Conservation (phyloP, 1,140 invertebrate species). For the Brachionus paranguensis region DNA sequence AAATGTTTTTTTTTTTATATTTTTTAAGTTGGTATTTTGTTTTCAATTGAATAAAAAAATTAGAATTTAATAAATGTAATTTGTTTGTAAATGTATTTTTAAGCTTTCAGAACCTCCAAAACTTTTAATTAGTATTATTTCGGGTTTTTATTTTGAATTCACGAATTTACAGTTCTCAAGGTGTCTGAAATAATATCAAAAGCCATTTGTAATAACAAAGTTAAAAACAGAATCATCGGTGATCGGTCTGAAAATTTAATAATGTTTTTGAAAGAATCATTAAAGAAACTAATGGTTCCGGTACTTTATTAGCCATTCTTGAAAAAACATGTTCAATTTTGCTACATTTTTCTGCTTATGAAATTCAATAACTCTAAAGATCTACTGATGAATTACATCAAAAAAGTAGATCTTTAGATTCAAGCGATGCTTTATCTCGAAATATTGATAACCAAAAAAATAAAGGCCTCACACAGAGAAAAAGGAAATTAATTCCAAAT, state of each 20-base stretch:
- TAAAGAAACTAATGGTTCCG: not conserved
- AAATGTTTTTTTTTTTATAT: too few relatives aligned
- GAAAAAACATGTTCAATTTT: not conserved
- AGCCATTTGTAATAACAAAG: not conserved
- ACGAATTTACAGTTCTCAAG: not conserved
- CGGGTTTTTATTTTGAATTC: not conserved
- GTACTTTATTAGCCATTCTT: constrained; percentile 2
- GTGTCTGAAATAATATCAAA: not conserved
- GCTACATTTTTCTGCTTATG: not conserved
- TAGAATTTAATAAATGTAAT: too few relatives aligned
- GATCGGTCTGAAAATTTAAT: not conserved
- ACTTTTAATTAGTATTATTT: not conserved
- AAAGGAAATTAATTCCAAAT: not conserved
- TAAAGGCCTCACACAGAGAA: not conserved
- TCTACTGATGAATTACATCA: not conserved
- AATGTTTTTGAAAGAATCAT: not conserved
- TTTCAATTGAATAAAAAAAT: too few relatives aligned
- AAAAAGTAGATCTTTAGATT: not conserved
- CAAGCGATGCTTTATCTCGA: not conserved
- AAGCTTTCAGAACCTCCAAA: too few relatives aligned
- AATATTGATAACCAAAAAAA: not conserved
- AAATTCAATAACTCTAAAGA: constrained; percentile 6
- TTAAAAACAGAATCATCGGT: not conserved
- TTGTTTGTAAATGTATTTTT: too few relatives aligned
- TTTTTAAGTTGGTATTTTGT: too few relatives aligned